Evolutionary conservation across 2,797 vertebrate genomes (phyloP).

Genomic region (Choloepus didactylus): DNA sequence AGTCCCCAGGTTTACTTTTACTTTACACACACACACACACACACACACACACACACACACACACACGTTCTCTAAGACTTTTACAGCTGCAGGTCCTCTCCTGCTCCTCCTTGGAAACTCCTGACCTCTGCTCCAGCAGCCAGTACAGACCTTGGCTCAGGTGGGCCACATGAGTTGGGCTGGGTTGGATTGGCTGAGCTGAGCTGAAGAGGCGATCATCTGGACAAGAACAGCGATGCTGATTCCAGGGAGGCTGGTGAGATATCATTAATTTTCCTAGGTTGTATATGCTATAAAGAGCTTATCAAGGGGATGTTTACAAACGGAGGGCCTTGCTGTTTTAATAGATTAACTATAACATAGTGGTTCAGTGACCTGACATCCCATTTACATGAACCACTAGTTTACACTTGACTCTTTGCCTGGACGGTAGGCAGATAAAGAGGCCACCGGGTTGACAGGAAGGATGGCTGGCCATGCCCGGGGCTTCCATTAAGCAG

Average conservation of each 20-base stretch:
- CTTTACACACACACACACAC: background rate
- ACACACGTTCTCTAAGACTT: background rate
- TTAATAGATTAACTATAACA: conserved; percentile 71
- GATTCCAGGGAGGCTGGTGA: background rate
- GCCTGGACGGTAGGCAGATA: conserved; percentile 86
- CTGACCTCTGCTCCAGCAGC: background rate
- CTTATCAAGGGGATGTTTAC: conserved; percentile 75
- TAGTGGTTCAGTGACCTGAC: conserved; percentile 80
- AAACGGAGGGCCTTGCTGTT: conserved; percentile 56
- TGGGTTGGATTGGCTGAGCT: background rate
- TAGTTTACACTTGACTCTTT: conserved; percentile 87
- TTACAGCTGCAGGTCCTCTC: background rate
- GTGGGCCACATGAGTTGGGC: background rate
- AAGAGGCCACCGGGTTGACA: conserved; percentile 83
- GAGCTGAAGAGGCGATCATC: background rate
- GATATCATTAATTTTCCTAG: conserved; percentile 61
- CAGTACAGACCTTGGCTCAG: background rate
- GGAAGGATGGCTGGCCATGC: conserved; percentile 83
- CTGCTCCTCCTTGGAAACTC: background rate
- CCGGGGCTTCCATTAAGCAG: conserved; percentile 86
- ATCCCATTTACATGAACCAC: conserved; percentile 83
- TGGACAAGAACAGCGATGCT: background rate
- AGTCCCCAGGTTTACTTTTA: no score
- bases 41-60: no score
- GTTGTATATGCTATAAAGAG: conserved; percentile 64